Evolutionary conservation across 1,140 invertebrate genomes (phyloP), one percentile per base, ranked within the genome.

Genomic region (Augochlora pura): DNA sequence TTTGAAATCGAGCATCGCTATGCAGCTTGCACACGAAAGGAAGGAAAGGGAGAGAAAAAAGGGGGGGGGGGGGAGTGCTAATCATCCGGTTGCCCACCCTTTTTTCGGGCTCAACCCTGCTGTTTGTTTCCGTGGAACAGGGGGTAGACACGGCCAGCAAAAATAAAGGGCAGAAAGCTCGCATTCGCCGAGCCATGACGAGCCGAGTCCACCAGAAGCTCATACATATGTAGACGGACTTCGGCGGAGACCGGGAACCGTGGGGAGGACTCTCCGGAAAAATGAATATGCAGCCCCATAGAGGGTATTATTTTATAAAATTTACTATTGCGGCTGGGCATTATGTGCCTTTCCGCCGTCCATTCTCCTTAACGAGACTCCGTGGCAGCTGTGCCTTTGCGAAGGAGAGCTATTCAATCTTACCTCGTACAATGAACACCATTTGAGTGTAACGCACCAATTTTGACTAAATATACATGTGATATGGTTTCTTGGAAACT

Each of bases 211-310:
- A 88, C 79, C 83, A 89, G 86, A 91, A 88, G 88, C 90, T 91
- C 90, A 91, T 91, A 88, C 90, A 91, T 91, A 91, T 91, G 90
- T 88, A 91, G 88, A 77, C 70, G 75, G 18, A 79, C 73, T 79
- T 68, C 54, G 57, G 49, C 76, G 81, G 72, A 60, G 83, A 80
- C 64, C 64, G 64, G 78, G 59, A 46, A 71, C 73, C 63, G 64
- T 39, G 49, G 86, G 80, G 81, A 87, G 81, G 85, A 83, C 86
- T 85, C 88, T 88, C 88, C 88, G 89, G 88, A 91, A 91, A 91
- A 91, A 91, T 91, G 89, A 91, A 91, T 91, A 91, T 91, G 90
- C 90, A 91, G 83, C 83, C 81, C 67, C 66, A 25, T 69, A 54
- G 66, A 84, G 73, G 81, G 78, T 87, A 90, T 89, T 91, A 90